Base-by-base conservation (phyloP, 2,888 invertebrate genomes). In the Notocelia uddmanniana region DNA sequence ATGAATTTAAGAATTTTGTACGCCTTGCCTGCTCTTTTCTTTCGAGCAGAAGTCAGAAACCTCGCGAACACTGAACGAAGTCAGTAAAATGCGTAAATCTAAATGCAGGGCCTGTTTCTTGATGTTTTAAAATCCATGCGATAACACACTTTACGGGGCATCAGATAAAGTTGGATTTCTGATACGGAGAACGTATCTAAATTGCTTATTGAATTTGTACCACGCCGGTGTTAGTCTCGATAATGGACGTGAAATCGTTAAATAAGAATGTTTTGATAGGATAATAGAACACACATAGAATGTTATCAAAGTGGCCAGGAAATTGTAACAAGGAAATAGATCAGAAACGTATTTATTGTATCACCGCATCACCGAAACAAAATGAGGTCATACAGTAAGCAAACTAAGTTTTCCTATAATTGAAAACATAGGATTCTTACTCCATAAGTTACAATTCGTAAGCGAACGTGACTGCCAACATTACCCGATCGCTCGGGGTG, bases 21-120 rank as follows among this genome's bases (percentile, higher is more conserved):
- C 34, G 21, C 11, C 8, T 19, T 19, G 3, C 19, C 21, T 21
- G 19, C 37, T 8, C 34, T 52, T 37, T 37, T 13, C 11, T 64
- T 63, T 18, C 15, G 18, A 19, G 9, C 2, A 15, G 1, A 0
- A 37, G 9, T 21, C 21, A 23, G 23, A 9, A 52, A 31, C 26
- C 19, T 15, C 19, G 54, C 19, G 15, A 64, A 52, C 31, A 58
- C 52, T 45, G 50, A n/a, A 59, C 45, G 21, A 71, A 71, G 66
- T 66, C 59, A 3, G 63, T 23, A 50, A 64, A 70, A 64, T 19
- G 37, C 52, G 64, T 54, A 66, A 69, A 66, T 66, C 58, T 66
- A 64, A 21, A 64, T 26, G 63, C 48, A 48, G 15, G 15, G 13
- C 15, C n/a, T 13, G 23, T 18, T 26, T 48, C 45, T 19, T 26